Evolutionary conservation across 2,797 vertebrate species (phyloP).

Genomic region (Hybognathus amarus): DNA sequence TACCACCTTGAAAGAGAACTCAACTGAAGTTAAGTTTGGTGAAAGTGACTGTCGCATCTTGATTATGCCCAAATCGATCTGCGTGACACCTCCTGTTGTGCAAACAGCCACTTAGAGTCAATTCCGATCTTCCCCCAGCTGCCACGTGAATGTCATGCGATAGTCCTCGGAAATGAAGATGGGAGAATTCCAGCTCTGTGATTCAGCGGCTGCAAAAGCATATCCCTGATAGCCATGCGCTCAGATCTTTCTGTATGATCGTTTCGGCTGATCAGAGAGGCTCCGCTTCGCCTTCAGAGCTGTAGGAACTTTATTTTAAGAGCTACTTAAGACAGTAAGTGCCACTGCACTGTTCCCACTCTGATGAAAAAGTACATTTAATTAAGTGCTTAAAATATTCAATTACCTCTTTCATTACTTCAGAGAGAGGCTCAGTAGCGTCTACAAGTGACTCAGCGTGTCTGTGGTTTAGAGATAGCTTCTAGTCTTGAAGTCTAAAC

Average conservation of each 20-base stretch:
- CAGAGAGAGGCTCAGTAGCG: constrained; percentile 68
- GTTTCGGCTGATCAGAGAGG: neutral
- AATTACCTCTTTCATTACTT: constrained; percentile 76
- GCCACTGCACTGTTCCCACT: constrained; percentile 60
- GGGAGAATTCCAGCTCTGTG: constrained; percentile 15
- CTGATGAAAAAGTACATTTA: constrained; percentile 68
- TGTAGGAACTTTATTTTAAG: constrained; percentile 49
- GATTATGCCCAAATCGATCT: constrained; percentile 4
- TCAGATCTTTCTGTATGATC: constrained; percentile 20
- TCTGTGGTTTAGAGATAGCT: constrained; percentile 73
- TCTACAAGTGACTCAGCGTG: constrained; percentile 71
- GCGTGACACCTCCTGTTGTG: neutral
- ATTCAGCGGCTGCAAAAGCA: neutral
- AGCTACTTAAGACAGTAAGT: constrained; percentile 62
- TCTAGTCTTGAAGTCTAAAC: constrained; percentile 18
- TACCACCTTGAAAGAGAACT: neutral
- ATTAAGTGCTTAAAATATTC: constrained; percentile 78
- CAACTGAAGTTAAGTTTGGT: neutral
- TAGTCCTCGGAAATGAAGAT: neutral
- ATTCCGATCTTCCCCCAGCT: neutral
- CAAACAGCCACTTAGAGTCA: constrained; percentile 11
- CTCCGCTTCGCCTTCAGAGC: neutral
- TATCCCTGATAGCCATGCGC: neutral
- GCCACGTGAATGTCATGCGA: neutral
- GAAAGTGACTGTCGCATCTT: constrained; percentile 26